Percentiles rank a stretch among this genome's conserved stretches.
phyloP scores from a whole-genome alignment of 1,140 invertebrate genomes.

The Aradophagus sp. region DNA sequence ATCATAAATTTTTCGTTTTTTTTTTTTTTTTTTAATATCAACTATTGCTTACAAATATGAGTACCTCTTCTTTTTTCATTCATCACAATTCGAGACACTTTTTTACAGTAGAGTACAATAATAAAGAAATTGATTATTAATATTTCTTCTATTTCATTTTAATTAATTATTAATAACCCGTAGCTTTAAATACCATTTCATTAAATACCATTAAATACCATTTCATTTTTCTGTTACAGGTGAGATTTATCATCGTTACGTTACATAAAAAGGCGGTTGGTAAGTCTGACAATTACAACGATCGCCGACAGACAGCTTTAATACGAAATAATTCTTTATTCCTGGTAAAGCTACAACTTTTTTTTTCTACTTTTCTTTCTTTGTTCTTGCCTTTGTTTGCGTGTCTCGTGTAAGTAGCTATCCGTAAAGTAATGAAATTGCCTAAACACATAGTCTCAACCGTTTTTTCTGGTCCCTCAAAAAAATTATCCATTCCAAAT shows the following conservation, averaged over 20 bases:
- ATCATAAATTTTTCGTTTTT: too few species aligned
- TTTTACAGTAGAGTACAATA: too few species aligned
- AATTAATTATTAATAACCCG: too few species aligned
- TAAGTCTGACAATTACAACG: conserved; percentile 32
- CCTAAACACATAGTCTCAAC: conserved; percentile 32
- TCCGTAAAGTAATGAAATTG: conserved; percentile 36
- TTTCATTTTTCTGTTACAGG: conserved; percentile 39
- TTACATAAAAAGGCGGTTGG: conserved; percentile 34
- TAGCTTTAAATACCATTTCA: too few species aligned
- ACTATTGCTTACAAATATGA: too few species aligned
- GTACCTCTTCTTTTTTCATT: too few species aligned
- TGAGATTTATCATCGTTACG: conserved; percentile 14
- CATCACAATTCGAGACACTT: too few species aligned
- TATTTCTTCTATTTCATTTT: too few species aligned
- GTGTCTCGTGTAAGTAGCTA: neutral
- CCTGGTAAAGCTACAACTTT: conserved; percentile 14
- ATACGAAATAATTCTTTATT: conserved; percentile 28
- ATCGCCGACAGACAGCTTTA: conserved; percentile 13
- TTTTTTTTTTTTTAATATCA: too few species aligned
- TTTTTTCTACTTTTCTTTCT: too few species aligned
- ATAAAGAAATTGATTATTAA: too few species aligned
- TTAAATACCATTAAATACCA: neutral
- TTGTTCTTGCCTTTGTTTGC: too few species aligned
- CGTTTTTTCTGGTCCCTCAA: conserved; percentile 33
- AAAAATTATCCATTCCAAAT: conserved; percentile 33